Evolutionary conservation across 37 sponge, comb jelly and placozoan species (phyloP), one percentile per base, ranked within the genome.

Genomic region (Dysidea cf. avara): DNA sequence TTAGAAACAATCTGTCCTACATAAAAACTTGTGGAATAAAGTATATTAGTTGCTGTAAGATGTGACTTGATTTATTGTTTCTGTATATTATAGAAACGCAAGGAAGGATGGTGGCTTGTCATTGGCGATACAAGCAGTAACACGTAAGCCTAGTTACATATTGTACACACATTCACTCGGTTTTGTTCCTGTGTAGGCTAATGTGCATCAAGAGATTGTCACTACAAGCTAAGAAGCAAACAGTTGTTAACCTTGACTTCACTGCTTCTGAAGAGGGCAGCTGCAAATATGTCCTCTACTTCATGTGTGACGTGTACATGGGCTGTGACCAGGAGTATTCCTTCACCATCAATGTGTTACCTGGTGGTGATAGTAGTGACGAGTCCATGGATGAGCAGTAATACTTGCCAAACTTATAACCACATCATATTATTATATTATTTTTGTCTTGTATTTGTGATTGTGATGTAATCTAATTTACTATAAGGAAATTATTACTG

Each of bases 41-140:
- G 46, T 9, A 43, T 43, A 5, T 43, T 43, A n/a, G n/a, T n/a
- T n/a, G n/a, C n/a, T n/a, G n/a, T n/a, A n/a, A n/a, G n/a, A n/a
- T n/a, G n/a, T n/a, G n/a, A n/a, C n/a, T n/a, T 43, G 7, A 43
- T 43, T 24, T 54, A 37, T 53, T 47, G 2, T 47, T 47, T 57
- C 33, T 52, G 11, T 36, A 12, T n/a, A n/a, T n/a, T n/a, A n/a
- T 64, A 90, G 75, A 94, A 92, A 81, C 87, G 96, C 1, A 96
- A 98, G 54, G 99, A 98, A 63, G 99, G 99, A 12, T 98, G 99
- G 99, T 98, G 99, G 99, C 64, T 98, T 36, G 99, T 98, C 0
- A 74, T 98, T 50, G 99, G 99, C 12, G 92, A 98, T 49, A 70
- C 91, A n/a, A 87, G 87, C 31, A 71, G 79, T 2, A 96, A 96